These are phyloP conservation scores for Drosophila yooni DNA, from an alignment of 2,888 invertebrate genomes.

Conservation along the genomic window DNA sequence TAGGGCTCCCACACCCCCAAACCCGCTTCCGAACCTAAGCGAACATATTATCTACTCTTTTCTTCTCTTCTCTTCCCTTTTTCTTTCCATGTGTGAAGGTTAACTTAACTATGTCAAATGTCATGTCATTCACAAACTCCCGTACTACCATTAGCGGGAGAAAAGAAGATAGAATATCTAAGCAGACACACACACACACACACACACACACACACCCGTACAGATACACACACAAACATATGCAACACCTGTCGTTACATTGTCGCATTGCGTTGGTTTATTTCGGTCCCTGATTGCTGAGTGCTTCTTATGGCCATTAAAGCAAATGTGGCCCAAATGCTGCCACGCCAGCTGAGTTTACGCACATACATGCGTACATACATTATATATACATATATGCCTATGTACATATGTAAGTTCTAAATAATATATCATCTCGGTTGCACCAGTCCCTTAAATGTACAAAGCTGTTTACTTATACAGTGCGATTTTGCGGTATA, in stretches of 20 bases:
- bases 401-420: neutral
- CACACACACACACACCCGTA: constrained; percentile 1
- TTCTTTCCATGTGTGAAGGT: constrained; percentile 16
- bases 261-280: constrained; percentile 43
- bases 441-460: constrained; percentile 21
- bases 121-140: constrained; percentile 54
- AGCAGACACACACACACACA: constrained; percentile 14
- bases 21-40: neutral
- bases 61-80: neutral
- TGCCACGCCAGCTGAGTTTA: constrained; percentile 1
- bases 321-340: constrained; percentile 49
- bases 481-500: neutral
- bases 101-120: constrained; percentile 62
- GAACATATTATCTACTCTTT: constrained; percentile 7
- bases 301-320: constrained; percentile 60
- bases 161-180: constrained; percentile 21
- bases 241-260: constrained; percentile 56
- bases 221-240: neutral
- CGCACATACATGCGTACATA: neutral
- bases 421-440: constrained; percentile 28
- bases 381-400: neutral
- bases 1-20: constrained; percentile 7
- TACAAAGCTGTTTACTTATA: constrained; percentile 14
- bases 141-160: neutral
- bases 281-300: constrained; percentile 45